Base-by-base conservation (phyloP, 23 tunicate genomes). In the Diplosoma virens region DNA sequence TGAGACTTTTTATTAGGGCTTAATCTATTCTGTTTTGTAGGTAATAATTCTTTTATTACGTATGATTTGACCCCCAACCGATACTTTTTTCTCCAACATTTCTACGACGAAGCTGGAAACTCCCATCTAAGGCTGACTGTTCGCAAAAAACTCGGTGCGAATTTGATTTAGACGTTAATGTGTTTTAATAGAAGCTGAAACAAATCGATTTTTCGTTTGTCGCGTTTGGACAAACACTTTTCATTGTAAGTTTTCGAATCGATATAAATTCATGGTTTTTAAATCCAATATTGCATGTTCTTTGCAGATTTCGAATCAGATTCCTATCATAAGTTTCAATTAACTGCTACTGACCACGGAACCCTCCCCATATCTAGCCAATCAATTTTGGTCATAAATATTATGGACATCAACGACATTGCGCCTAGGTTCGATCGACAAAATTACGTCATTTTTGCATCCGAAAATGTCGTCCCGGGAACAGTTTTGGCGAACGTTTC, bases 391-490 rank as follows among this genome's bases (percentile, higher is more conserved):
- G 41, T 36, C 22, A 59, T 82, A 9, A 47, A 50, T 68, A 76
- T 89, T 17, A 36, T 78, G 23, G 87, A 89, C 48, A 80, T 20
- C 0, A 89, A 89, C 37, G 96, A 89, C 66, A 82, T 82, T 33
- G 31, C 34, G 20, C 96, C 96, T 30, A 41, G 69, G 9, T 89
- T 89, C 29, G 86, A 82, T 22, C 60, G 30, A 21, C 26, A 30
- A 17, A 47, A 74, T 2, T 82, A 71, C 69, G 67, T 82, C 1
- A 30, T 48, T 11, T 54, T 59, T 26, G 58, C 65, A 17, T 26
- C 24, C 30, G 87, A 82, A 52, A 74, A 82, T 58, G 55, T 58
- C 23, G 34, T 21, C 14, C 87, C 87, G 1, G 87, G 87, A 1
- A 25, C 76, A 1, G 55, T 30, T 2, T 63, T 82, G 0, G 32